Evolutionary conservation across 2,113 vertebrate genomes (phyloP).

Genomic region (Tragelaphus scriptus): DNA sequence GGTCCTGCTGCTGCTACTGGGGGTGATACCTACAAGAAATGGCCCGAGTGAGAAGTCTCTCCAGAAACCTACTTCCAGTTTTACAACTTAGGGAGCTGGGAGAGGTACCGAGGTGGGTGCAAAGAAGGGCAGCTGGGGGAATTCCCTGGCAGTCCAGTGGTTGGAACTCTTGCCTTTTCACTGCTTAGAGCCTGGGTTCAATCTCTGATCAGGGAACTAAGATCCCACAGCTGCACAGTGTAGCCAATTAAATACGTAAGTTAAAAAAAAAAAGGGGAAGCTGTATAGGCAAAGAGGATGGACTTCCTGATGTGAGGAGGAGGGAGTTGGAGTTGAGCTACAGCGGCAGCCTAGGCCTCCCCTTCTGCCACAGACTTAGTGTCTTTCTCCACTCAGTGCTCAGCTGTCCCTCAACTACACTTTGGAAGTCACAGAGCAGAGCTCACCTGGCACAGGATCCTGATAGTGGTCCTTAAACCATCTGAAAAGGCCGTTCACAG

Average conservation of each 20-base stretch:
- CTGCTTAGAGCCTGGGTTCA: neutral
- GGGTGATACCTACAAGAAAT: constrained; percentile 88
- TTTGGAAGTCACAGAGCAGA: neutral
- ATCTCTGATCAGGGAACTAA: neutral
- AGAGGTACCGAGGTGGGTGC: neutral
- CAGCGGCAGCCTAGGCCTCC: neutral
- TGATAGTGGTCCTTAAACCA: constrained; percentile 99
- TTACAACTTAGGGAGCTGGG: neutral
- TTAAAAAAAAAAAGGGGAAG: neutral
- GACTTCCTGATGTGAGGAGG: neutral
- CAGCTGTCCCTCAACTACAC: neutral
- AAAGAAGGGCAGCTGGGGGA: neutral
- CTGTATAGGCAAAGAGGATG: neutral
- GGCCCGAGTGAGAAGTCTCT: neutral
- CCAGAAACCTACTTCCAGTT: neutral
- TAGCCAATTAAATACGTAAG: neutral
- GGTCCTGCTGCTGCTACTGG: constrained; percentile 95
- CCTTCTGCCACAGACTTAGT: neutral
- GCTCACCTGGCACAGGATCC: constrained; percentile 94
- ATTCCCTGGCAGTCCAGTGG: neutral
- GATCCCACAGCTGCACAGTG: neutral
- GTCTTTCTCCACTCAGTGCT: neutral
- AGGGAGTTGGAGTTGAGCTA: neutral
- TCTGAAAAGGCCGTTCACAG: constrained; percentile 95
- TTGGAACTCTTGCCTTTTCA: neutral